These are phyloP conservation scores for Tapera naevia DNA, from an alignment of 2,797 vertebrate species.

Conservation along the genomic window DNA sequence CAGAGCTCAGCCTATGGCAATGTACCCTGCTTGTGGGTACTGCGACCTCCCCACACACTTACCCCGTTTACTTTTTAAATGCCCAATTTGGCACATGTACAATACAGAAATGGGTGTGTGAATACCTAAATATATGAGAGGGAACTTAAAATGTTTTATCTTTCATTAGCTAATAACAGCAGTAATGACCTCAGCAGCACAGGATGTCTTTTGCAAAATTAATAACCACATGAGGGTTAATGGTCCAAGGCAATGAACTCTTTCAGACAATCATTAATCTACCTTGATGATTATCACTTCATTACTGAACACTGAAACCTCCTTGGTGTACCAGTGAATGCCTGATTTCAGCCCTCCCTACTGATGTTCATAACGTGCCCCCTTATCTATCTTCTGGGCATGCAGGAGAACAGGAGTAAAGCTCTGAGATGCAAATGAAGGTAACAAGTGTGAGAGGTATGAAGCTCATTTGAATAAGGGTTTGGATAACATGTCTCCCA, in stretches of 20 bases:
- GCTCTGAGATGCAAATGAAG: slow-evolving; percentile 20
- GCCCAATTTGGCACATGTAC: not conserved
- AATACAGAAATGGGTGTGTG: not conserved
- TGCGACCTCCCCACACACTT: slow-evolving; percentile 24
- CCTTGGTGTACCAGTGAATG: slow-evolving; percentile 45
- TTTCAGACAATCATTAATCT: slow-evolving; percentile 74
- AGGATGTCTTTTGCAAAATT: slow-evolving; percentile 74
- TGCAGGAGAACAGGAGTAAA: slow-evolving; percentile 50
- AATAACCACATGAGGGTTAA: slow-evolving; percentile 76
- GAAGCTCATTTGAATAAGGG: not conserved
- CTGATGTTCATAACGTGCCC: not conserved
- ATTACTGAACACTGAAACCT: slow-evolving; percentile 65
- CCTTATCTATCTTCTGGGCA: not conserved
- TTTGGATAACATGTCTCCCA: not conserved
- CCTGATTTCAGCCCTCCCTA: slow-evolving; percentile 27
- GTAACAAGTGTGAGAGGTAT: not conserved
- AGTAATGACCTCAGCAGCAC: slow-evolving; percentile 71
- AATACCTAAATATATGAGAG: slow-evolving; percentile 6
- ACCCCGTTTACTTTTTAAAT: slow-evolving; percentile 33
- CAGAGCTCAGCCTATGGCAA: not conserved
- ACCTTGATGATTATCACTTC: slow-evolving; percentile 74
- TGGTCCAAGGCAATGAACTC: slow-evolving; percentile 71
- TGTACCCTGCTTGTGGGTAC: not conserved
- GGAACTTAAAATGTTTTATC: slow-evolving; percentile 51
- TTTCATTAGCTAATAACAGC: slow-evolving; percentile 62